Evolutionary conservation across 2,888 invertebrate species (phyloP), one percentile per base, ranked within the genome.

Genomic region (Agonopterix arenella): DNA sequence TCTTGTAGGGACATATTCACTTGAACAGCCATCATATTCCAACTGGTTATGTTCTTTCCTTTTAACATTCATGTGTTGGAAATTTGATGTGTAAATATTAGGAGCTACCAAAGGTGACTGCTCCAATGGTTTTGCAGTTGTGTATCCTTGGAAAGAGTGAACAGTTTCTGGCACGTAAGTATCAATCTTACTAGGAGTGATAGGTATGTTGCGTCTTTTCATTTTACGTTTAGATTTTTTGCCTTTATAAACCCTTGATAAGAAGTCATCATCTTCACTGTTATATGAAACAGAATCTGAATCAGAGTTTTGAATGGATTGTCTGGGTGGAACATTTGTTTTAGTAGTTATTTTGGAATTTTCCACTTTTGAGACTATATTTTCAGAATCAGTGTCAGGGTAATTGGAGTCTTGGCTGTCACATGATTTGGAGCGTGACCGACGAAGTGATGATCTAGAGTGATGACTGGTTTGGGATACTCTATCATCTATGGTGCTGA

Each of bases 1-100:
- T 57, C 73, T 85, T 11, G 88, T 88, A 10, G 90, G 90, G 11
- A 90, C 80, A 76, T 90, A 90, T 65, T 90, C 90, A 67, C 73
- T 78, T 18, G 80, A 80, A 63, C 71, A 78, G 36, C 72, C 76
- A 64, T 86, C 86, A 51, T 68, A 67, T 38, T 83, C 84, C 2
- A 65, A 48, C 11, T 58, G 36, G 43, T 56, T 55, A 53, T 56
- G 70, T 28, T 63, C 69, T 36, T 63, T 69, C 38, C 68, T 70
- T 59, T 70, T 81, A 1, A 66, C 71, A 58, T 62, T 71, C 84
- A 88, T 85, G 51, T 84, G 82, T 44, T 73, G 76, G 47, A 82
- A 70, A 62, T 82, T 84, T 10, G 70, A 57, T 41, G 79, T 81
- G 48, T 86, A 88, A 58, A 86, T 85, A 61, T 84, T 86, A 38